phyloP scores from a whole-genome alignment of 2,888 invertebrate genomes.

The Ornithoptera priamus region DNA sequence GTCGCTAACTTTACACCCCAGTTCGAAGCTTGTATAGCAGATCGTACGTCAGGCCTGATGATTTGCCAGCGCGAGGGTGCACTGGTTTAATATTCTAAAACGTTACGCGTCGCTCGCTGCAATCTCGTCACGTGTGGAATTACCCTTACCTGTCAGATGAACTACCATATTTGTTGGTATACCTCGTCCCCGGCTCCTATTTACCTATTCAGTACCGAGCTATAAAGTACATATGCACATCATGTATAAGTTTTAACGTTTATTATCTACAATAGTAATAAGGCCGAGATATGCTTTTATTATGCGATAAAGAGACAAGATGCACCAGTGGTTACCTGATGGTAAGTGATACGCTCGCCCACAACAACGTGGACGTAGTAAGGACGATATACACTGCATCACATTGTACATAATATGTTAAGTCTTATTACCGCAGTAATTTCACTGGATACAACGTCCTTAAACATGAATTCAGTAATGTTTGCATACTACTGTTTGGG shows the following conservation, averaged over 20 bases:
- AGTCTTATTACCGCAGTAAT: no score
- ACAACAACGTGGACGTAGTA: no score
- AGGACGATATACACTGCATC: no score
- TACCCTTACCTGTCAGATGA: slow-evolving; percentile 36
- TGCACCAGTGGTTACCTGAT: no score
- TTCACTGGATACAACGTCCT: no score
- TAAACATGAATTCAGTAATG: no score
- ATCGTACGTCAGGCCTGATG: slow-evolving; percentile 25
- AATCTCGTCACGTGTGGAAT: slow-evolving; percentile 41
- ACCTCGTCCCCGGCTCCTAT: slow-evolving; percentile 10
- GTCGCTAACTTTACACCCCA: neutral
- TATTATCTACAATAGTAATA: no score
- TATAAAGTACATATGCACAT: neutral
- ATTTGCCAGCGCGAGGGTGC: slow-evolving; percentile 24
- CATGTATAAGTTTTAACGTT: neutral
- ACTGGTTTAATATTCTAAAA: slow-evolving; percentile 40
- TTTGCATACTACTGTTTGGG: no score
- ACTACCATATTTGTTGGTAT: slow-evolving; percentile 30
- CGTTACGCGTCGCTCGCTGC: slow-evolving; percentile 31
- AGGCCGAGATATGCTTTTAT: no score
- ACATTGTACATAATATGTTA: no score
- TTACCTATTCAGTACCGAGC: slow-evolving; percentile 12
- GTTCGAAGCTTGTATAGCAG: neutral
- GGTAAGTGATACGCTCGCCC: no score
- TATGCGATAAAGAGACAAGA: no score